Base-by-base conservation (phyloP, 2,113 vertebrate species). In the Psittacula cyanocephala region DNA sequence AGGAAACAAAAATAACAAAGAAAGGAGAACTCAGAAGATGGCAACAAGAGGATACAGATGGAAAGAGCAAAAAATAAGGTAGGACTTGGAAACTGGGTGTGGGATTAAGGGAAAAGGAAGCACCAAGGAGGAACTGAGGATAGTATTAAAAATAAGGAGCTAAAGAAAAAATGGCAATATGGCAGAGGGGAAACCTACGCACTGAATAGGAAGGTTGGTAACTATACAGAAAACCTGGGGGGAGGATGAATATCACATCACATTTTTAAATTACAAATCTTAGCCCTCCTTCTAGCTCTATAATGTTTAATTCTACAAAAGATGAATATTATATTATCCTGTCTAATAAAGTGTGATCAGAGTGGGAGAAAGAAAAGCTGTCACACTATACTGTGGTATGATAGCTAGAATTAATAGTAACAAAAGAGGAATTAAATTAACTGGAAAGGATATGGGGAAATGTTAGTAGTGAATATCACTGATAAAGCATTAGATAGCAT, bases 1-100 rank as follows among this genome's bases (percentile, higher is more conserved):
- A 94, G 95, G 93, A 80, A 92, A 97, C 91, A 92, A 89, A 97
- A 94, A 37, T 91, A 93, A 96, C 86, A 96, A 75, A 92, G 84
- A 85, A 90, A 96, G 77, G 90, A 95, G 88, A 91, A 94, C 74
- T 95, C 76, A 49, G 95, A 96, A 96, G 95, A 96, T 52, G 41
- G 59, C 95, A 94, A 92, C 86, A 92, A 97, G 96, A 96, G 67
- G 96, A 96, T 95, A 33, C 92, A 93, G 92, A 93, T 62, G 72
- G 93, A 96, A 95, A 91, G 78, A 97, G 57, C 90, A 84, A 96
- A 83, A 95, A 81, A 92, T 92, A 96, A 96, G 95, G 92, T 96
- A 96, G 86, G 95, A 95, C 90, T 87, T 92, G 80, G 80, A 93
- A 95, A 96, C 88, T 60, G 92, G 86, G 90, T 81, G 65, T 93